Evolutionary conservation across 2,113 vertebrate genomes (phyloP), one percentile per base, ranked within the genome.

Genomic region (Odocoileus virginianus): DNA sequence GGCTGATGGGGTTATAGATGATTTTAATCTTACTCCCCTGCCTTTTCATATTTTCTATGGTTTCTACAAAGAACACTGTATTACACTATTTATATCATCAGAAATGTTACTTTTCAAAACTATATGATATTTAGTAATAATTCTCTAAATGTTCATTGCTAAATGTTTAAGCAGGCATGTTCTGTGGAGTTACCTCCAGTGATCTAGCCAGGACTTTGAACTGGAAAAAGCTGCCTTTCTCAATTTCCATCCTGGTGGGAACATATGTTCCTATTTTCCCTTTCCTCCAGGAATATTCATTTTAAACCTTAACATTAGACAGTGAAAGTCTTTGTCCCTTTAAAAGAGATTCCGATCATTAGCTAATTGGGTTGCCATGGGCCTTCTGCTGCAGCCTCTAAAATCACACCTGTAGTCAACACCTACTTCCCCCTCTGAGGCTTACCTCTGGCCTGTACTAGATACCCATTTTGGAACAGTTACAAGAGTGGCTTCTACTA

Each of bases 241-340:
- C 47, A 78, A 2, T 57, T 92, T 89, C 64, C 71, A 45, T 79
- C 19, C 50, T 85, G 27, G 23, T 82, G 83, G 23, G 43, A 89
- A 89, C 15, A 87, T 13, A 71, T 79, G 5, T 95, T 91, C 83
- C 21, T 74, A 43, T 89, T 92, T 94, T 89, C 27, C 52, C 60
- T 74, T 86, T 21, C 45, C 55, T 16, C 25, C 43, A 91, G 87
- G 47, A 91, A 87, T 52, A 97, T 86, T 93, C 71, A 90, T 87
- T 96, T 96, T 89, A 92, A 87, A 91, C 9, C 61, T 71, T 93
- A 94, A 79, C 89, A 76, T 94, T 92, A 93, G 33, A 84, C 19
- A 89, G 55, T 61, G 30, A 79, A 95, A 95, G 36, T 93, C 61
- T 97, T 85, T 90, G n/a, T 96, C 7, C 40, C 23, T 91, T 91